Conservation (phyloP, 1,140 invertebrate species). For the Batillaria attramentaria region DNA sequence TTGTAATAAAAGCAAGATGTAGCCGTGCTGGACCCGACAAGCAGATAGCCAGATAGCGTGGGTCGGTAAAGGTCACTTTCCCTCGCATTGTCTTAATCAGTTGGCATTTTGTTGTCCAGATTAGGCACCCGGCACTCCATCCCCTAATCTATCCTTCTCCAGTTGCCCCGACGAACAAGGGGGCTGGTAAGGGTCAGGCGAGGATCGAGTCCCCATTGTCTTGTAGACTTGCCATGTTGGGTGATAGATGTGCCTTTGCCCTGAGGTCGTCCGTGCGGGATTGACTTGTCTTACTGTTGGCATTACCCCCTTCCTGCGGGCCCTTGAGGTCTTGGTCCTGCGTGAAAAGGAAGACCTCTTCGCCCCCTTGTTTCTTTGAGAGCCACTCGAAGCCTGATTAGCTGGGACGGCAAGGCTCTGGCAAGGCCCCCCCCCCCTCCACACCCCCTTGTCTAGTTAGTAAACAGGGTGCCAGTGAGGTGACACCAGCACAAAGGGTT, state of each 20-base stretch:
- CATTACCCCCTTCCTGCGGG: no score
- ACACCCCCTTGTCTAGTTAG: background rate
- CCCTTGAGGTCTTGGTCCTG: no score
- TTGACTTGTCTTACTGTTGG: no score
- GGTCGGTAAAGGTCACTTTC: no score
- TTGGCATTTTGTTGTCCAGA: background rate
- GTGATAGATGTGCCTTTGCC: background rate
- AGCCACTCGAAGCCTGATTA: background rate
- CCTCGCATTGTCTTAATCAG: background rate
- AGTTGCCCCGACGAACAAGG: no score
- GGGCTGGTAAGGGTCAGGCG: background rate
- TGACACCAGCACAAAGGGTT: conserved; percentile 12
- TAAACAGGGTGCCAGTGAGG: background rate
- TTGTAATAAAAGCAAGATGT: no score
- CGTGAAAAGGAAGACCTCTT: no score
- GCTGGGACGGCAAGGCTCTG: background rate
- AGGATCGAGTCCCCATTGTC: background rate
- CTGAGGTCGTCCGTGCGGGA: background rate
- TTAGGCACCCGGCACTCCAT: background rate
- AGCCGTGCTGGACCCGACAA: no score
- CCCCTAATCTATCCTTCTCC: conserved; percentile 6
- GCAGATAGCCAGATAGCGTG: no score
- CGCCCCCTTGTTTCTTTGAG: no score
- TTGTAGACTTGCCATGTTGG: background rate
- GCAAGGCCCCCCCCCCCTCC: background rate